Conservation (phyloP, 2,797 vertebrate species). For the Betta splendens region DNA sequence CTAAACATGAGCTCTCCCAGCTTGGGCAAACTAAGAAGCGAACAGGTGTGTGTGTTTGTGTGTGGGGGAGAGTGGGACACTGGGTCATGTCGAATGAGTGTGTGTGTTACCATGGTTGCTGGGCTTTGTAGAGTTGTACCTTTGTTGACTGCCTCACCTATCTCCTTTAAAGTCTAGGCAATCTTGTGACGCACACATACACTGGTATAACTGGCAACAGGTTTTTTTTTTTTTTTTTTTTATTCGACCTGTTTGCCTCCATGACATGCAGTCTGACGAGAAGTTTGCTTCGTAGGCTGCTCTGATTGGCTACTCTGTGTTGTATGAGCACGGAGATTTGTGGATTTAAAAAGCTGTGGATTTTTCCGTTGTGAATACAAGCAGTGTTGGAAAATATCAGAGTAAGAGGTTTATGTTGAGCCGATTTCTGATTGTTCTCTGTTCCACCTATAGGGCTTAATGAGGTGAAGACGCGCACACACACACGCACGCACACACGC, state of each 20-base stretch:
- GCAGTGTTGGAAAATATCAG: constrained; percentile 72
- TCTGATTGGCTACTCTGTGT: constrained; percentile 43
- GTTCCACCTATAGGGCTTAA: constrained; percentile 64
- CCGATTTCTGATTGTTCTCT: constrained; percentile 78
- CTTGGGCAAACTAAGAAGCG: constrained; percentile 32
- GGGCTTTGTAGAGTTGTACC: constrained; percentile 64
- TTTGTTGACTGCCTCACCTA: constrained; percentile 62
- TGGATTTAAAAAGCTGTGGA: constrained; percentile 65
- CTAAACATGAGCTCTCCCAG: constrained; percentile 48
- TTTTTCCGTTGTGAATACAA: constrained; percentile 67
- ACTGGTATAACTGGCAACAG: constrained; percentile 3
- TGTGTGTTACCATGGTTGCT: constrained; percentile 71
- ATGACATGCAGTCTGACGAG: constrained; percentile 22
- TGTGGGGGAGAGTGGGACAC: constrained; percentile 46
- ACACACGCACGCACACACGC: constrained; percentile 20
- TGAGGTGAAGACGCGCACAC: constrained; percentile 40
- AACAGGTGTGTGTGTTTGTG: constrained; percentile 54
- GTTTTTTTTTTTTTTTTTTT: constrained; percentile 29
- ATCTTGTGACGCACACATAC: constrained; percentile 39
- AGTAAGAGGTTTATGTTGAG: constrained; percentile 78
- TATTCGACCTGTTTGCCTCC: constrained; percentile 25
- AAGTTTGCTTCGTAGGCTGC: constrained; percentile 25
- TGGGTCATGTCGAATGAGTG: constrained; percentile 67
- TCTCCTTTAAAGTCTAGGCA: constrained; percentile 47
- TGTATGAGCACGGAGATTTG: constrained; percentile 51